Percentiles rank a stretch among this genome's conserved stretches.
Evolutionary conservation across 2,113 vertebrate species (phyloP).

Genomic region (Heterotis niloticus): DNA sequence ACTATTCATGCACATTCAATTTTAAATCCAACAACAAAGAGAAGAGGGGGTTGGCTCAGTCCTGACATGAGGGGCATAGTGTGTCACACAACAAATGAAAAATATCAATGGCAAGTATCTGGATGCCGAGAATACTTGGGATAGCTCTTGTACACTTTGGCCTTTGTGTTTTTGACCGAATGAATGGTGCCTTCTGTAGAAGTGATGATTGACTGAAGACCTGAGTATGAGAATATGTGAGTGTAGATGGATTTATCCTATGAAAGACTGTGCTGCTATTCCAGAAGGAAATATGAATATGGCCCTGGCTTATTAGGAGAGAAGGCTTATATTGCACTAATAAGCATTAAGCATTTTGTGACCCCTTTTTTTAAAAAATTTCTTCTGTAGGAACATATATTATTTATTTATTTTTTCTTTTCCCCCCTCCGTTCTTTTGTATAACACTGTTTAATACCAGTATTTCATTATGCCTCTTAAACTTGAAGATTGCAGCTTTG

Average conservation of each 20-base stretch:
- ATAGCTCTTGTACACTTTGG: conserved; percentile 62
- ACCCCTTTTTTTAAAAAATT: too few species aligned
- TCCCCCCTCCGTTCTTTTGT: too few species aligned
- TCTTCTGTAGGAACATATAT: too few species aligned
- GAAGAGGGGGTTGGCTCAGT: background rate
- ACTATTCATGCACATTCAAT: background rate
- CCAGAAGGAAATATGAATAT: too few species aligned
- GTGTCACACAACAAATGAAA: conserved; percentile 53
- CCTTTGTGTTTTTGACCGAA: conserved; percentile 55
- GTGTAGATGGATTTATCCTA: conserved; percentile 38
- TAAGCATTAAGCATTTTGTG: too few species aligned
- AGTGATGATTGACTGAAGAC: conserved; percentile 60
- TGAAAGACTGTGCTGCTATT: background rate
- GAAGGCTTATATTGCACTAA: too few species aligned
- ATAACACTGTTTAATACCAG: too few species aligned
- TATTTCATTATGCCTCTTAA: too few species aligned
- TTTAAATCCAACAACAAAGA: background rate
- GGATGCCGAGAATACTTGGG: conserved; percentile 62
- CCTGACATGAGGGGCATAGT: background rate
- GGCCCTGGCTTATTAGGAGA: too few species aligned
- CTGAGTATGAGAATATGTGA: conserved; percentile 27
- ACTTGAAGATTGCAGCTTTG: too few species aligned
- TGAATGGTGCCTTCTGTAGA: conserved; percentile 69
- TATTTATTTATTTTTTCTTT: too few species aligned
- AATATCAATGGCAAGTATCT: conserved; percentile 64